Evolutionary conservation across 92 coral and sea anemone species (phyloP).

Genomic region (Pocillopora meandrina): DNA sequence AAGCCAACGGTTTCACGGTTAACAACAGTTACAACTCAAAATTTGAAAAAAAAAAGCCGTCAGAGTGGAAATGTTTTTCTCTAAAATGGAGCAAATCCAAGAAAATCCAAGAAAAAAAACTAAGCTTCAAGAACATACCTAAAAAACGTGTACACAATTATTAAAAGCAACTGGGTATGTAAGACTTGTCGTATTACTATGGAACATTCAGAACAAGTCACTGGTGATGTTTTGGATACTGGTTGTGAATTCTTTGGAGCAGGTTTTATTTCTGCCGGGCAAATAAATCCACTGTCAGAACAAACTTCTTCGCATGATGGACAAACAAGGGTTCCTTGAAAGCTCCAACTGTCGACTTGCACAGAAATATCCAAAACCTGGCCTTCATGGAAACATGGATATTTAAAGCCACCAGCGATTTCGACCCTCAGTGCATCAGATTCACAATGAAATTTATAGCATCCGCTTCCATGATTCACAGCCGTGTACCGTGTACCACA

Average conservation of each 20-base stretch:
- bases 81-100: no score
- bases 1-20: no score
- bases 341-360: constrained; percentile 57
- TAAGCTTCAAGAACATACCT: background rate
- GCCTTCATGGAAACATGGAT: constrained; percentile 74
- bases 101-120: background rate
- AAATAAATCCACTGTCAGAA: constrained; percentile 34
- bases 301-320: constrained; percentile 86
- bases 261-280: constrained; percentile 63
- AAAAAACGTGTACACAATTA: background rate
- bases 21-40: no score
- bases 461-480: constrained; percentile 93
- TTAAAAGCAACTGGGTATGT: background rate
- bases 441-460: constrained; percentile 74
- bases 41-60: no score
- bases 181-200: background rate
- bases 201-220: constrained; percentile 40
- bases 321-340: constrained; percentile 75
- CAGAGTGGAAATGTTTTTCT: no score
- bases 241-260: constrained; percentile 67
- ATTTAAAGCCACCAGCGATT: constrained; percentile 64
- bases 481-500: constrained; percentile 76
- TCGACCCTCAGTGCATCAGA: constrained; percentile 68
- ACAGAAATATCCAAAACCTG: constrained; percentile 61
- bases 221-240: constrained; percentile 40